These are phyloP conservation scores for Manis pentadactyla DNA, from an alignment of 2,797 vertebrate species.

Conservation along the genomic window DNA sequence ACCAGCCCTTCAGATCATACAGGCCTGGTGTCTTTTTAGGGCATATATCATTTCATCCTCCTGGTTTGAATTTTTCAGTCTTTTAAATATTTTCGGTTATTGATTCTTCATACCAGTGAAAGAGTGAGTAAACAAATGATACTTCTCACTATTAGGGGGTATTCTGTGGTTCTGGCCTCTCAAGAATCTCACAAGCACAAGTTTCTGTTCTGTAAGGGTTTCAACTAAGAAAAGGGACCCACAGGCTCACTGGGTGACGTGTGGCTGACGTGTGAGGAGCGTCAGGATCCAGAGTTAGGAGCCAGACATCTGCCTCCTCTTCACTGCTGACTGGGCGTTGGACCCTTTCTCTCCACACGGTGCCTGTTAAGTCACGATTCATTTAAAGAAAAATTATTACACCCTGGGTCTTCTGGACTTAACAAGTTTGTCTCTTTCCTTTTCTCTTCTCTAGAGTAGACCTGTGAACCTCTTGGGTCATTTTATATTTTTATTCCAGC, in stretches of 20 bases:
- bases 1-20: background rate
- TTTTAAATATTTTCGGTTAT: background rate
- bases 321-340: no score
- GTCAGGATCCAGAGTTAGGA: background rate
- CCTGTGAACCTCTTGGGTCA: background rate
- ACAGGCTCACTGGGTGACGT: accelerated
- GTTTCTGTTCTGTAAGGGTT: background rate
- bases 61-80: background rate
- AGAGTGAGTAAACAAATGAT: background rate
- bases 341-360: background rate
- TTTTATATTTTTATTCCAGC: background rate
- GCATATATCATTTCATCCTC: background rate
- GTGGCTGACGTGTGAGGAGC: background rate
- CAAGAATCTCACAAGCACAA: background rate
- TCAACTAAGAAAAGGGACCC: background rate
- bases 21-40: background rate
- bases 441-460: background rate
- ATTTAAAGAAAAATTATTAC: background rate
- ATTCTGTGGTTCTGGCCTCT: background rate
- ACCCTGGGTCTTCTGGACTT: background rate
- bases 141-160: background rate
- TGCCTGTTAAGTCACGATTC: background rate
- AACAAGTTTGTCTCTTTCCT: background rate
- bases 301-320: accelerated
- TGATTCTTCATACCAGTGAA: background rate